These are phyloP conservation scores for Dendrolimus punctatus DNA, from an alignment of 1,140 invertebrate species.

Conservation along the genomic window DNA sequence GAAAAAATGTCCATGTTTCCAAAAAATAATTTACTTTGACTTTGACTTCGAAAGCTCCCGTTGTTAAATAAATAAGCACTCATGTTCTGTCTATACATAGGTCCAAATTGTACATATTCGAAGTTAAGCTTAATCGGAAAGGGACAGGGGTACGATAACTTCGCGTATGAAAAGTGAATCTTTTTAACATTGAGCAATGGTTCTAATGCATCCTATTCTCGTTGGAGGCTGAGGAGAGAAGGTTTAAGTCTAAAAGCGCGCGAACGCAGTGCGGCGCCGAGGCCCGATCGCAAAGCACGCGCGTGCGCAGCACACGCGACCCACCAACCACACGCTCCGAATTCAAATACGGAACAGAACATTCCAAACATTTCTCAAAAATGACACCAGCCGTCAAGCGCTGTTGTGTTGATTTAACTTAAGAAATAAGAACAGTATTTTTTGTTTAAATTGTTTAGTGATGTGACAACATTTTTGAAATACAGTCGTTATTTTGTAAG, in stretches of 20 bases:
- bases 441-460: neutral
- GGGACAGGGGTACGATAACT: too few relatives aligned
- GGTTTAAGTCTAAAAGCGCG: slow-evolving; percentile 66
- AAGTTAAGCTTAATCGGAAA: too few relatives aligned
- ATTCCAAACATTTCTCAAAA: neutral
- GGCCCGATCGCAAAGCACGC: slow-evolving; percentile 59
- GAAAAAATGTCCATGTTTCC: too few relatives aligned
- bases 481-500: slow-evolving; percentile 26
- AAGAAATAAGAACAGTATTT: neutral
- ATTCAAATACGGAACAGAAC: slow-evolving; percentile 27
- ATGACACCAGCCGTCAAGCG: neutral
- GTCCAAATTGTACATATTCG: too few relatives aligned
- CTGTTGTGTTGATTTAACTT: neutral
- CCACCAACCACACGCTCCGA: slow-evolving; percentile 42
- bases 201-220: slow-evolving; percentile 46
- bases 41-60: too few relatives aligned
- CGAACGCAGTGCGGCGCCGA: slow-evolving; percentile 64
- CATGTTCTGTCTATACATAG: too few relatives aligned
- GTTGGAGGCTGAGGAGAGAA: slow-evolving; percentile 42
- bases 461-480: slow-evolving; percentile 5
- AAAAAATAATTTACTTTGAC: too few relatives aligned
- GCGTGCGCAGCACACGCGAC: slow-evolving; percentile 33
- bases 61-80: too few relatives aligned
- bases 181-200: slow-evolving; percentile 21
- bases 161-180: slow-evolving; percentile 7